Base-by-base conservation (phyloP, 2,888 invertebrate species). In the Tanypteryx hageni region DNA sequence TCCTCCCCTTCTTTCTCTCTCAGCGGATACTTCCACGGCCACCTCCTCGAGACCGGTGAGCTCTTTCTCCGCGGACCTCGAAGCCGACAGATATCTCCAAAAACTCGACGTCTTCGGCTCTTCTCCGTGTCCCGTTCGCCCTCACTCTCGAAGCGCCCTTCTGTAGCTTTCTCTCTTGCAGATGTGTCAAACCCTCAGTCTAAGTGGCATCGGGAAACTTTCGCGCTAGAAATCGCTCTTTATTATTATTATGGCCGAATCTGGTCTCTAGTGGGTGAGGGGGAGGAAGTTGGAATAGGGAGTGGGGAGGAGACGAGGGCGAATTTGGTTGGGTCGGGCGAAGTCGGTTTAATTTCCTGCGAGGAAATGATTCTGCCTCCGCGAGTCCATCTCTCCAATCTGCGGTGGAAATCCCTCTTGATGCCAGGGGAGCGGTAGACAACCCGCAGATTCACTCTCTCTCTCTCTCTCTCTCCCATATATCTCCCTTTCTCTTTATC, bases 301-400 rank as follows among this genome's bases (percentile, higher is more conserved):
- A 22, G 68, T 16, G 18, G 68, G n/a, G 18, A 7, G 18, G 68
- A n/a, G 5, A 61, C 18, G 8, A 22, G 68, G 64, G 16, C 64
- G 64, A 64, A 64, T 16, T 44, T 44, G 44, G 44, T 44, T 5
- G 44, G 44, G 64, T n/a, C 5, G 68, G 68, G 68, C n/a, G 22
- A 68, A 68, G 68, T 68, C 68, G 68, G 68, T 68, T 68, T 68
- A 68, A 68, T 68, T 68, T 68, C 68, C 68, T 68, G 68, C 68
- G 68, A 68, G 68, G 68, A 68, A 68, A 68, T 68, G 68, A 68
- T 68, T 68, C 68, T 68, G 68, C 68, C n/a, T n/a, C 13, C n/a
- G 68, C 68, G 68, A 22, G 68, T 68, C 68, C 68, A 68, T 68
- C 64, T 68, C 64, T 64, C 64, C 64, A 64, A 64, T 64, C 68